Percentiles rank a stretch among this genome's conserved stretches.
These are phyloP conservation scores for Sebastes ruberrimus DNA, from an alignment of 2,797 vertebrate species.

Conservation along the genomic window DNA sequence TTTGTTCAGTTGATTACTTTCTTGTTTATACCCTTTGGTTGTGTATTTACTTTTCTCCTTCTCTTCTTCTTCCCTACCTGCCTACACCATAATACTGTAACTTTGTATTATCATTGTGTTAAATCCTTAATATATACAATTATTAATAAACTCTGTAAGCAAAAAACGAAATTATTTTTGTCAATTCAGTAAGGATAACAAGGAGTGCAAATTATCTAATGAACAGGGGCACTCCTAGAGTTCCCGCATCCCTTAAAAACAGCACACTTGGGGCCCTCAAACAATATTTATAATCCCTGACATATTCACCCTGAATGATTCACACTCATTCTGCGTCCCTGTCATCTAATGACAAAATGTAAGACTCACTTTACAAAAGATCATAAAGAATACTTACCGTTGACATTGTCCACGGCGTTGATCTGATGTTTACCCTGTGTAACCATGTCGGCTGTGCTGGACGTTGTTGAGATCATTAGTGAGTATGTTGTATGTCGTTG, in stretches of 20 bases:
- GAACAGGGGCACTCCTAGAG: not conserved
- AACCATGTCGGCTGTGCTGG: constrained; percentile 69
- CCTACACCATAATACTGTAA: not conserved
- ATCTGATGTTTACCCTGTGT: constrained; percentile 68
- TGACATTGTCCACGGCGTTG: constrained; percentile 34
- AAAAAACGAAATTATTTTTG: not conserved
- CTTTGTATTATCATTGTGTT: not conserved
- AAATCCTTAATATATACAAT: not conserved
- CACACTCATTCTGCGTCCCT: no score
- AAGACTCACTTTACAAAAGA: not conserved
- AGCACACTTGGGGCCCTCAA: not conserved
- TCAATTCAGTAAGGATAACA: not conserved
- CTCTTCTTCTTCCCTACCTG: not conserved
- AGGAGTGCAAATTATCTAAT: not conserved
- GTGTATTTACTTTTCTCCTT: not conserved
- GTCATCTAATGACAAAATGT: not conserved
- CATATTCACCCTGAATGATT: not conserved
- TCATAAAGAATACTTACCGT: constrained; percentile 60
- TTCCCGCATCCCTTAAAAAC: not conserved
- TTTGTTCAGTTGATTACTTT: not conserved
- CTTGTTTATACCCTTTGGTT: not conserved
- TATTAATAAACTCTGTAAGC: not conserved
- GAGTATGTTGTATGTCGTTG: not conserved
- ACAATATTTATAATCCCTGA: not conserved
- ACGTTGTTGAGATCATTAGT: constrained; percentile 55